Percentiles rank a stretch among this genome's conserved stretches.
Evolutionary conservation across 2,888 invertebrate species (phyloP).

Genomic region (Hoplodrina blanda): DNA sequence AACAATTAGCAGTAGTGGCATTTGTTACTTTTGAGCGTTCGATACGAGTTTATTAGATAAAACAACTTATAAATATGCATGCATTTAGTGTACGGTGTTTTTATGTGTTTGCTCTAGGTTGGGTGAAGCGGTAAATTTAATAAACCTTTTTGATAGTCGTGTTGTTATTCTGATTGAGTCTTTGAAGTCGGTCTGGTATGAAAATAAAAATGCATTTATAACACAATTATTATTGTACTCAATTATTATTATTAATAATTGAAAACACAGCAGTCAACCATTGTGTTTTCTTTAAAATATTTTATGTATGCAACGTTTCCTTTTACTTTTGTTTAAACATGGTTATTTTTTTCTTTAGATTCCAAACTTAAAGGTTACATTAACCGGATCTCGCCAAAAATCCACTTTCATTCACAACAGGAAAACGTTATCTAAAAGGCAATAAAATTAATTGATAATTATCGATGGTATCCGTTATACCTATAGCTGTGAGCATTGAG

Average conservation of each 20-base stretch:
- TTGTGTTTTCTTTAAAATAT: not conserved
- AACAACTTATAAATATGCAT: conserved; percentile 1
- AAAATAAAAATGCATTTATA: not conserved
- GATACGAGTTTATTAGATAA: conserved; percentile 24
- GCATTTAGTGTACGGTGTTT: conserved; percentile 1
- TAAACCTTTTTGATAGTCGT: too few relatives aligned
- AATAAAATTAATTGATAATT: conserved; percentile 64
- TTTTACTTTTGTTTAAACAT: not conserved
- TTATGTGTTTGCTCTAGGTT: not conserved
- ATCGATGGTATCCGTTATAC: conserved; percentile 59
- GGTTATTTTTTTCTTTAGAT: not conserved
- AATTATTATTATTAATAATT: not conserved
- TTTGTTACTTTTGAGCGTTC: conserved; percentile 44
- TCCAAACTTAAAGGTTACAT: conserved; percentile 12
- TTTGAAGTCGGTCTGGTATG: not conserved
- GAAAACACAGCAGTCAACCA: not conserved
- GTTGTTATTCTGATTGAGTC: too few relatives aligned
- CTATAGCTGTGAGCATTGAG: conserved; percentile 45
- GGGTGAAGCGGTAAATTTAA: not conserved
- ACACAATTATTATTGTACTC: not conserved
- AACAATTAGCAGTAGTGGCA: conserved; percentile 65
- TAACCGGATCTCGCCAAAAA: conserved; percentile 48
- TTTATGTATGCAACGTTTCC: not conserved
- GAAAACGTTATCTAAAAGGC: conserved; percentile 60
- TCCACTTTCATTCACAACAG: conserved; percentile 65